A percentile compares a stretch with the other conserved stretches of the same genome.
Conservation (phyloP, 2,113 vertebrate species). For the Hemichromis elongatus region DNA sequence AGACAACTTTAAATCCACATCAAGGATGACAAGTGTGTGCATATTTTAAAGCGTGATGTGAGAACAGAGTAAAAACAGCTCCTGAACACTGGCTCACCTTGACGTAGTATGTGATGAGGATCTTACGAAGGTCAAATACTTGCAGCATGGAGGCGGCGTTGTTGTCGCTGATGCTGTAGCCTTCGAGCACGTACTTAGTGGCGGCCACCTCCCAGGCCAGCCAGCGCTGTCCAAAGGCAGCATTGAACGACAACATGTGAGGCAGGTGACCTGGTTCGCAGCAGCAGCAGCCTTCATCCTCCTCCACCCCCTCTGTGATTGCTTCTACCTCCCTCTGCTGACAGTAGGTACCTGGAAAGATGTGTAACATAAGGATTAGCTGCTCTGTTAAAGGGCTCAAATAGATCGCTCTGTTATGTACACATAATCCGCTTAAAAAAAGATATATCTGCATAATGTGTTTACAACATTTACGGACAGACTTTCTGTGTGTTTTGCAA, state of each 20-base stretch:
- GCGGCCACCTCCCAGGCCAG: slow-evolving; percentile 90
- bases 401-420: background rate
- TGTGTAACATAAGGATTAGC: background rate
- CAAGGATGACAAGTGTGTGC: background rate
- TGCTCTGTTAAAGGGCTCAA: background rate
- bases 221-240: slow-evolving; percentile 91
- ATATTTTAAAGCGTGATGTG: background rate
- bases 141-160: slow-evolving; percentile 90
- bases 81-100: slow-evolving; percentile 70
- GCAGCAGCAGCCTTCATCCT: slow-evolving; percentile 91
- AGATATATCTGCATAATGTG: background rate
- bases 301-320: slow-evolving; percentile 89
- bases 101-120: slow-evolving; percentile 91
- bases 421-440: background rate
- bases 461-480: background rate
- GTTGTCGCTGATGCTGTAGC: slow-evolving; percentile 92
- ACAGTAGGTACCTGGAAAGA: slow-evolving; percentile 82
- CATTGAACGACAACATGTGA: slow-evolving; percentile 86
- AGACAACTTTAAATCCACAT: background rate
- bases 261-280: slow-evolving; percentile 88
- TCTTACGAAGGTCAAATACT: slow-evolving; percentile 89
- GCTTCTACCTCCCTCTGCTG: slow-evolving; percentile 92
- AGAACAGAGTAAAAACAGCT: background rate
- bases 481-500: background rate
- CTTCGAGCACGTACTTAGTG: slow-evolving; percentile 88